These are phyloP conservation scores for Oceanodroma leucorhoa DNA, from an alignment of 2,797 vertebrate species.

Conservation along the genomic window DNA sequence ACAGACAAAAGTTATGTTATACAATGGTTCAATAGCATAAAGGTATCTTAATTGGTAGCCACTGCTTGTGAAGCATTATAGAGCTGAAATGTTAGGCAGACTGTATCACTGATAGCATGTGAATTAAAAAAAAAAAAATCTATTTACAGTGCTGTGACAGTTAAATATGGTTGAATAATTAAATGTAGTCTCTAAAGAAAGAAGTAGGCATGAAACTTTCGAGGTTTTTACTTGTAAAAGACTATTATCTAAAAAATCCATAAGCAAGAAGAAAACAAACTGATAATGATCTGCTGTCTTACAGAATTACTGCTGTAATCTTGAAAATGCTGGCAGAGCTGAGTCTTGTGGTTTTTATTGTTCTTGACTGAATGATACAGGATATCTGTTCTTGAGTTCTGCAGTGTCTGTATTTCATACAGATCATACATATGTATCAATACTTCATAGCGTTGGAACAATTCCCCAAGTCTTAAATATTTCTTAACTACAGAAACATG, in stretches of 20 bases:
- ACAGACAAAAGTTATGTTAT: background rate
- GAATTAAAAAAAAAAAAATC: background rate
- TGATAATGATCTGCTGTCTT: background rate
- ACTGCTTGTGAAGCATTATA: background rate
- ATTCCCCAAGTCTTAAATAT: background rate
- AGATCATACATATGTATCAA: background rate
- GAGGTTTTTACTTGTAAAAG: background rate
- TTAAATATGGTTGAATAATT: background rate
- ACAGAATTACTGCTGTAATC: background rate
- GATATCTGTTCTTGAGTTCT: background rate
- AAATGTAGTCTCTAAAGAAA: background rate
- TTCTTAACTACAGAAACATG: background rate
- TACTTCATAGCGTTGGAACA: background rate
- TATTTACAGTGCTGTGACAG: background rate
- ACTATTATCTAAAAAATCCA: background rate
- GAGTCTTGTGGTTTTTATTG: background rate
- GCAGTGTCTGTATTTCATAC: background rate
- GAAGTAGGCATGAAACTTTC: background rate
- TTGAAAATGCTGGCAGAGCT: background rate
- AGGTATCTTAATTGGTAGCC: background rate
- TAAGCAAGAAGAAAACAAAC: background rate
- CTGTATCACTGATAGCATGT: background rate
- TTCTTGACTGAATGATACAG: background rate
- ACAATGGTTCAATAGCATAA: background rate
- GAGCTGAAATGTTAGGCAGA: background rate